These are phyloP conservation scores for Limonius californicus DNA, from an alignment of 1,140 invertebrate species.

Conservation along the genomic window DNA sequence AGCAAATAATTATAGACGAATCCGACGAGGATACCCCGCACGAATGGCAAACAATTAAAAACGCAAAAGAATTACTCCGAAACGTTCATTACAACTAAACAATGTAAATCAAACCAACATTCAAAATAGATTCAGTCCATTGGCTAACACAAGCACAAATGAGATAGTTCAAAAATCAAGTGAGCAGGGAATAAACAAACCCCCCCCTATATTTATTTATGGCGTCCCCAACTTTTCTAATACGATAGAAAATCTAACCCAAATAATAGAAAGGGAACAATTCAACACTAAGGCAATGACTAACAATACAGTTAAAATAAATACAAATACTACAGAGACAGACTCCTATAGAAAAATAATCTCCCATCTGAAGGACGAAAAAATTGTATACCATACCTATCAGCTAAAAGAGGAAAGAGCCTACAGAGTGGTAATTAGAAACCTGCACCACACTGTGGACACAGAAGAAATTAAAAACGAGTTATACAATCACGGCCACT, in stretches of 20 bases:
- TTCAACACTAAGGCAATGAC: constrained; percentile 12
- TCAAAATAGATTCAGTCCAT: no score
- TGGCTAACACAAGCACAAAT: no score
- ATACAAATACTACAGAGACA: neutral
- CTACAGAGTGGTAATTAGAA: constrained; percentile 20
- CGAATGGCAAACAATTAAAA: no score
- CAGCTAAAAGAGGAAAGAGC: constrained; percentile 9
- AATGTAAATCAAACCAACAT: no score
- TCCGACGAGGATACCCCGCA: no score
- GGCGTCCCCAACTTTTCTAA: neutral
- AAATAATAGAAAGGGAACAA: neutral
- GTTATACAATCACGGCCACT: constrained; percentile 21
- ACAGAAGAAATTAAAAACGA: constrained; percentile 9
- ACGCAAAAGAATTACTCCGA: no score
- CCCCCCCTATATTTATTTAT: constrained; percentile 18
- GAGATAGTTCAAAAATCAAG: no score
- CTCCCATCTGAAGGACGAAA: neutral
- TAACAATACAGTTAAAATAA: constrained; percentile 18
- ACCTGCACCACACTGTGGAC: neutral
- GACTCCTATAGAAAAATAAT: constrained; percentile 17
- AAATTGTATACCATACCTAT: constrained; percentile 6
- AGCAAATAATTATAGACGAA: no score
- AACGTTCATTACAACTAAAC: no score
- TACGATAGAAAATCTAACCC: neutral
- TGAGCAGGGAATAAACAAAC: no score